Evolutionary conservation across 1,140 invertebrate genomes (phyloP), one percentile per base, ranked within the genome.

Genomic region (Procambarus virginalis): DNA sequence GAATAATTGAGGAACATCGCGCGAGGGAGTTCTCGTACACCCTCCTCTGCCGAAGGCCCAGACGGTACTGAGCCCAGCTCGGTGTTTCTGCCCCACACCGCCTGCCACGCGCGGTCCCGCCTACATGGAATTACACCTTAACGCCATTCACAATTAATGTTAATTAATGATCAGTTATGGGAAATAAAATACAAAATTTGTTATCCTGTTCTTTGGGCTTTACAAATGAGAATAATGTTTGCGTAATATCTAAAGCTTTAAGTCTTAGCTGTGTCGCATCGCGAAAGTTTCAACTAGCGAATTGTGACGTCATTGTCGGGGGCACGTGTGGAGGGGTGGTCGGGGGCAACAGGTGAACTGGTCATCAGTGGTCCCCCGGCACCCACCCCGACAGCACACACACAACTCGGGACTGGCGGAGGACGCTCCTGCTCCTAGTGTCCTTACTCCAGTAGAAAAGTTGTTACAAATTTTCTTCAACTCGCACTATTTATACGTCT

Each of bases 311-410:
- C 78, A 80, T 58, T 58, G 49, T 9, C 46, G 20, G 78, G 78
- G 78, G 78, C 78, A 80, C 78, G 78, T 80, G 78, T 80, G 77
- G 78, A 55, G 49, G 78, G 78, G 22, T 80, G 3, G 78, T 55
- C 49, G 14, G 78, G 78, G 78, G 78, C 78, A 80, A 55, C 78
- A 58, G 78, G 78, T 80, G 78, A 80, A 80, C 78, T 58, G 49
- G 78, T 58, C 78, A 58, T 55, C 78, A 80, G 78, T 80, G 49
- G 55, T 80, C 17, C 34, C 78, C 78, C 22, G 48, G 78, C 78
- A 55, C 78, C 55, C 78, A 58, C 12, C 78, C 20, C 22, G 78
- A 46, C 78, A 55, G 78, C 46, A n/a, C 49, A 8, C 6, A n/a
- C 78, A 34, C n/a, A 73, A 10, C 64, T 68, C 55, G 34, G 34